phyloP scores from a whole-genome alignment of 2,888 invertebrate species.

The Emmelina monodactyla region DNA sequence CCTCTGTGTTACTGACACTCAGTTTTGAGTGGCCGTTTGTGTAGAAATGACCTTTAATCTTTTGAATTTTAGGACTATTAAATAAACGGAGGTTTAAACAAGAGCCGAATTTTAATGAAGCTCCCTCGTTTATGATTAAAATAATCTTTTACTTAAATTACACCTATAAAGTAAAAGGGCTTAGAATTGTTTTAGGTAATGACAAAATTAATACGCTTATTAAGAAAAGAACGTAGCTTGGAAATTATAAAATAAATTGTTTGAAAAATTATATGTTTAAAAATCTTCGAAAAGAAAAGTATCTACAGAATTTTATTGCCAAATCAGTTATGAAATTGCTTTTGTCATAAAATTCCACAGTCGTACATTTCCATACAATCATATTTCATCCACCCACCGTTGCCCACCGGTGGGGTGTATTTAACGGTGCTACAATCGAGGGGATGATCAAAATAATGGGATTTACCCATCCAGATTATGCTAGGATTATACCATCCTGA shows the following conservation, averaged over 20 bases:
- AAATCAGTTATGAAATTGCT: no score
- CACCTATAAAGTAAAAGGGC: neutral
- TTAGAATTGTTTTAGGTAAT: neutral
- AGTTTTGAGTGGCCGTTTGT: slow-evolving; percentile 31
- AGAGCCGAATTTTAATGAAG: neutral
- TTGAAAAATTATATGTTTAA: no score
- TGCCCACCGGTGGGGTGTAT: slow-evolving; percentile 15
- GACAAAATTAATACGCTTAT: no score
- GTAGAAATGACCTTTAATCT: slow-evolving; percentile 40
- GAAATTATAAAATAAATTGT: no score
- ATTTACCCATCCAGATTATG: slow-evolving; percentile 60
- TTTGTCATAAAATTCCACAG: no score
- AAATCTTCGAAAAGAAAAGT: no score
- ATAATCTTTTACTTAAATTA: neutral
- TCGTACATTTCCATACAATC: slow-evolving; percentile 22
- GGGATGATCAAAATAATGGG: slow-evolving; percentile 60
- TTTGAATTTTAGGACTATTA: slow-evolving; percentile 35
- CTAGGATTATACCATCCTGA: slow-evolving; percentile 56
- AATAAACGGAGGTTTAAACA: slow-evolving; percentile 34
- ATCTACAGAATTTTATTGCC: no score
- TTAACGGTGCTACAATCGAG: slow-evolving; percentile 26
- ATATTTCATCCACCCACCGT: no score
- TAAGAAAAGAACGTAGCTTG: no score
- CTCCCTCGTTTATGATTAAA: neutral
- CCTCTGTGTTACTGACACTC: slow-evolving; percentile 28